Evolutionary conservation across 2,888 invertebrate species (phyloP).

Genomic region (Dryococelus australis): DNA sequence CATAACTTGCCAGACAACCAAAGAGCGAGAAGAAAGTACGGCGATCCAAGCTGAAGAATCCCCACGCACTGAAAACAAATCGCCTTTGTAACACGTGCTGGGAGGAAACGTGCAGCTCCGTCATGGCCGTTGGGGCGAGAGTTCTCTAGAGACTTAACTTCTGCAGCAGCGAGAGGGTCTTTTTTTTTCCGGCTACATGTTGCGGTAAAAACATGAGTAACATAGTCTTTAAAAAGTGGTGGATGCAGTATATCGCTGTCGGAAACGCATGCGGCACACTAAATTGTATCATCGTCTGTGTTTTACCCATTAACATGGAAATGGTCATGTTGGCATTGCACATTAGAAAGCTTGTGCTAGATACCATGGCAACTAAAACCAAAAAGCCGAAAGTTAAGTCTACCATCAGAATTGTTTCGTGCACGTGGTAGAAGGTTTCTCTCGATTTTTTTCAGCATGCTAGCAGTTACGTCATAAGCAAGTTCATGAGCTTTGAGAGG

Average conservation of each 20-base stretch:
- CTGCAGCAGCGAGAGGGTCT: neutral
- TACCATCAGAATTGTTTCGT: neutral
- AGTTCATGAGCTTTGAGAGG: too few relatives aligned
- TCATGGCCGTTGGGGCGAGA: neutral
- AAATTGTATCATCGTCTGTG: neutral
- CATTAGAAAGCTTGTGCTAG: neutral
- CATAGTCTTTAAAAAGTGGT: neutral
- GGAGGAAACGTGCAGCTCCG: neutral
- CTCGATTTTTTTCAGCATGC: neutral
- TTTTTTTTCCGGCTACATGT: neutral
- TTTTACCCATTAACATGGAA: neutral
- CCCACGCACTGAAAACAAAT: neutral
- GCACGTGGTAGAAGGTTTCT: neutral
- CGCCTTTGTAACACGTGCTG: neutral
- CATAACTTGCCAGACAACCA: neutral
- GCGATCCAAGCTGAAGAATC: conserved; percentile 20
- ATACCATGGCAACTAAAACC: neutral
- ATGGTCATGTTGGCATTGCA: neutral
- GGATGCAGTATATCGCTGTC: neutral
- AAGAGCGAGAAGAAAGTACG: neutral
- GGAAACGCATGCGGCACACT: neutral
- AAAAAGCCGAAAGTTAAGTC: neutral
- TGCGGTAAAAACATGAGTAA: neutral
- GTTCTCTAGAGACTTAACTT: neutral
- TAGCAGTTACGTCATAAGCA: neutral